These are phyloP conservation scores for Empis livida DNA, from an alignment of 2,888 invertebrate genomes.

Conservation along the genomic window DNA sequence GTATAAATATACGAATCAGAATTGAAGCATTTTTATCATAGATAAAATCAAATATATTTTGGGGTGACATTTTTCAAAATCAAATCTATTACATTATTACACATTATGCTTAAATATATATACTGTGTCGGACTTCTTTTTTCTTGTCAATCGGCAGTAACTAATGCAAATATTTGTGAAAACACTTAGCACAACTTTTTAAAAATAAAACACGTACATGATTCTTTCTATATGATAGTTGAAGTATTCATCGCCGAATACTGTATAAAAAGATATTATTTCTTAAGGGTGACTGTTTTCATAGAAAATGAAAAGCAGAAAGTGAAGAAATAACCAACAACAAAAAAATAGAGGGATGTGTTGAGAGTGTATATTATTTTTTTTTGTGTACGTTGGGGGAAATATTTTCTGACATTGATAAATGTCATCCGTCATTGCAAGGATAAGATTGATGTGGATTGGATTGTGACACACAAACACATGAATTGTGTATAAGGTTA, in stretches of 20 bases:
- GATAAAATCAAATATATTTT: too few relatives aligned
- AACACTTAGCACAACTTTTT: neutral
- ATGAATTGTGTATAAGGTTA: neutral
- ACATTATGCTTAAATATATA: too few relatives aligned
- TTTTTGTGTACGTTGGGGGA: neutral
- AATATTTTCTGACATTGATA: constrained; percentile 35
- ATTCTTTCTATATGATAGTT: neutral
- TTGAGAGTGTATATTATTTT: constrained; percentile 4
- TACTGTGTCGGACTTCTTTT: too few relatives aligned
- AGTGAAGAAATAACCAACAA: neutral
- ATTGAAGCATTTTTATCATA: too few relatives aligned
- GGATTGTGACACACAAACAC: constrained; percentile 36
- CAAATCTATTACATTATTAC: too few relatives aligned
- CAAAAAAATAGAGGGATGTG: constrained; percentile 3
- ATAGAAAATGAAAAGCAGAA: too few relatives aligned
- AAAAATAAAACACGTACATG: too few relatives aligned
- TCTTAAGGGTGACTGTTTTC: too few relatives aligned
- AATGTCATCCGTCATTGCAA: constrained; percentile 39
- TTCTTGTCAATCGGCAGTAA: too few relatives aligned
- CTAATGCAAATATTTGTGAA: constrained; percentile 5
- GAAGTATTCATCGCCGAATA: neutral
- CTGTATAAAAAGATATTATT: too few relatives aligned
- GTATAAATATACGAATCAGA: too few relatives aligned
- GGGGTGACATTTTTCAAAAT: too few relatives aligned
- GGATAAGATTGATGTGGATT: constrained; percentile 39